Conservation (phyloP, 2,797 vertebrate genomes). For the Netta rufina region DNA sequence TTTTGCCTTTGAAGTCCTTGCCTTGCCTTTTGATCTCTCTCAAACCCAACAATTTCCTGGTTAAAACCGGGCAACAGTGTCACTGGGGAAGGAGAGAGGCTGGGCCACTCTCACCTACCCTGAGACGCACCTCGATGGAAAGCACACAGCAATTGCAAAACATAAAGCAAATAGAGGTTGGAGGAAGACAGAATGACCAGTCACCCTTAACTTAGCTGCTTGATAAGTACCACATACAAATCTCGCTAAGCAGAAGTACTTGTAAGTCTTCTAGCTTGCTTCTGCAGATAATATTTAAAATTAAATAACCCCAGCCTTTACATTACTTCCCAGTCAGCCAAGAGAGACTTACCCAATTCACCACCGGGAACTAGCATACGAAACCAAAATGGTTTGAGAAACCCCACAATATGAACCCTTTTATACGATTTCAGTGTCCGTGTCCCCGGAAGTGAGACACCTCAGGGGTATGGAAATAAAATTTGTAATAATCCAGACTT, state of each 20-base stretch:
- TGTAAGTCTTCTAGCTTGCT: background rate
- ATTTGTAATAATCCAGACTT: conserved; percentile 39
- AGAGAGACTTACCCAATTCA: conserved; percentile 30
- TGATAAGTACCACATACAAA: background rate
- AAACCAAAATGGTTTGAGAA: conserved; percentile 31
- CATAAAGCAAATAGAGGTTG: background rate
- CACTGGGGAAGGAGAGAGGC: background rate
- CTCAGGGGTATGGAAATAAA: conserved; percentile 58
- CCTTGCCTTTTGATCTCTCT: conserved; percentile 25
- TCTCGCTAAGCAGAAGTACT: background rate
- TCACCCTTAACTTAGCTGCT: background rate
- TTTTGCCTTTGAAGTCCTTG: conserved; percentile 26
- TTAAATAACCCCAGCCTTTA: background rate
- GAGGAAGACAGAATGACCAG: background rate
- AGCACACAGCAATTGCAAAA: background rate
- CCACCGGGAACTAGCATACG: background rate
- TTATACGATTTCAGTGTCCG: background rate
- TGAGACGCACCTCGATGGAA: background rate
- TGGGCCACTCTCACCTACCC: background rate
- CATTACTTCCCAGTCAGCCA: background rate
- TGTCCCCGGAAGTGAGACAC: conserved; percentile 60
- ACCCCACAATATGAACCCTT: conserved; percentile 6
- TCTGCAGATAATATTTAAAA: background rate
- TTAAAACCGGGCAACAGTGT: background rate
- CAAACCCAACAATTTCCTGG: background rate